Percentiles rank a stretch among this genome's conserved stretches.
These are phyloP conservation scores for Sphinx pinastri DNA, from an alignment of 2,888 invertebrate species.

Conservation along the genomic window DNA sequence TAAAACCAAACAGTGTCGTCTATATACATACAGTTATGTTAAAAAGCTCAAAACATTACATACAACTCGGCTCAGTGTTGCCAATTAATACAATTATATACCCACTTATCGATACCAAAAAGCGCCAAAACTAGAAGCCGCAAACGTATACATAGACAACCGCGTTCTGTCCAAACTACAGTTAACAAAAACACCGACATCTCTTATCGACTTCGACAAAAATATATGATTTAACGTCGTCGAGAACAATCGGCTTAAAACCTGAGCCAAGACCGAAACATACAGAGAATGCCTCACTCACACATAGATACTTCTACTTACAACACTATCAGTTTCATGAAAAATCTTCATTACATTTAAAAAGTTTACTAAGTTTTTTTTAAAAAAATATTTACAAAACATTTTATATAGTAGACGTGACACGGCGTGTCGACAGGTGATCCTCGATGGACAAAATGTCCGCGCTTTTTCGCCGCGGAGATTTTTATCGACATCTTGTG, in stretches of 20 bases:
- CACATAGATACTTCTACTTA: slow-evolving; percentile 46
- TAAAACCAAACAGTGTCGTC: slow-evolving; percentile 23
- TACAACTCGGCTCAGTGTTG: slow-evolving; percentile 18
- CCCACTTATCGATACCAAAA: slow-evolving; percentile 2
- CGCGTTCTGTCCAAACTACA: slow-evolving; percentile 10
- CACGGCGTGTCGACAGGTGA: background rate
- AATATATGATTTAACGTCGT: slow-evolving; percentile 6
- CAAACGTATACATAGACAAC: slow-evolving; percentile 21
- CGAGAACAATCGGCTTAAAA: background rate
- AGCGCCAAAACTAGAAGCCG: slow-evolving; percentile 22
- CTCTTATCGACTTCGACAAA: slow-evolving; percentile 10
- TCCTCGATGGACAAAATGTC: slow-evolving; percentile 9
- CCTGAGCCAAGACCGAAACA: slow-evolving; percentile 34
- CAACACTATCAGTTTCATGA: slow-evolving; percentile 55
- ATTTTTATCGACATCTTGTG: slow-evolving; percentile 21
- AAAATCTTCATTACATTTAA: slow-evolving; percentile 51
- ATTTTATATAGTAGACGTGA: slow-evolving; percentile 9
- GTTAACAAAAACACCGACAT: slow-evolving; percentile 8
- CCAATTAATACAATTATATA: slow-evolving; percentile 17
- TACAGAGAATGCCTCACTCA: slow-evolving; percentile 32
- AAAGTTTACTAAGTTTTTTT: slow-evolving; percentile 53
- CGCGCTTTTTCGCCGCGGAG: slow-evolving; percentile 8
- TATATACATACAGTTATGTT: slow-evolving; percentile 24
- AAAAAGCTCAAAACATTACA: slow-evolving; percentile 22
- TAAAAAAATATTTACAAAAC: slow-evolving; percentile 74